phyloP scores from a whole-genome alignment of 1,140 invertebrate genomes.

The Plectus sambesii region DNA sequence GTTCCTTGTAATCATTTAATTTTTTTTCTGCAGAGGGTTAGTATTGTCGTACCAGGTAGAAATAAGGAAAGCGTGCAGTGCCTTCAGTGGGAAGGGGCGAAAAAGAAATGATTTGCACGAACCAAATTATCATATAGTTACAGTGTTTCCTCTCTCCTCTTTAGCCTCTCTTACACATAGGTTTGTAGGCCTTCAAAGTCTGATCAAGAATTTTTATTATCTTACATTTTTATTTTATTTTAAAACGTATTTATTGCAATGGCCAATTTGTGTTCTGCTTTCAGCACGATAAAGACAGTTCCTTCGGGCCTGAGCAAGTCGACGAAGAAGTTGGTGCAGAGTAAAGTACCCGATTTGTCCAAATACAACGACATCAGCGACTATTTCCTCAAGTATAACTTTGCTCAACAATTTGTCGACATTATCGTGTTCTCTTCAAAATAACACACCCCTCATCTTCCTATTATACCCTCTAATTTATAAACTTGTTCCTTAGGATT shows the following conservation, averaged over 20 bases:
- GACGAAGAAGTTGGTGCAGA: conserved; percentile 82
- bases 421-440: not conserved
- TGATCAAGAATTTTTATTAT: too few relatives aligned
- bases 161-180: too few relatives aligned
- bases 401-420: not conserved
- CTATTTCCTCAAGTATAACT: conserved; percentile 66
- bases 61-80: too few relatives aligned
- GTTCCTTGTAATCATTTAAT: conserved; percentile 1
- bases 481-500: too few relatives aligned
- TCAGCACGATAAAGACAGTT: conserved; percentile 52
- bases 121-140: too few relatives aligned
- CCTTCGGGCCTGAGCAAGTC: conserved; percentile 78
- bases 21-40: conserved; percentile 6
- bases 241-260: too few relatives aligned
- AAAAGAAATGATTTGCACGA: too few relatives aligned
- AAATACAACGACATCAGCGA: conserved; percentile 77
- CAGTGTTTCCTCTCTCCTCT: too few relatives aligned
- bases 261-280: conserved; percentile 21
- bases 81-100: too few relatives aligned
- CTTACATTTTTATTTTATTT: too few relatives aligned
- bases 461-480: conserved; percentile 14
- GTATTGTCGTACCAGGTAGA: too few relatives aligned
- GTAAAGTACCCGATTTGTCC: conserved; percentile 77
- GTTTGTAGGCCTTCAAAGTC: too few relatives aligned
- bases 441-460: conserved; percentile 1